Percentiles rank a stretch among this genome's conserved stretches.
These are phyloP conservation scores for Sarcophaga bullata DNA, from an alignment of 1,140 invertebrate genomes.

Conservation along the genomic window DNA sequence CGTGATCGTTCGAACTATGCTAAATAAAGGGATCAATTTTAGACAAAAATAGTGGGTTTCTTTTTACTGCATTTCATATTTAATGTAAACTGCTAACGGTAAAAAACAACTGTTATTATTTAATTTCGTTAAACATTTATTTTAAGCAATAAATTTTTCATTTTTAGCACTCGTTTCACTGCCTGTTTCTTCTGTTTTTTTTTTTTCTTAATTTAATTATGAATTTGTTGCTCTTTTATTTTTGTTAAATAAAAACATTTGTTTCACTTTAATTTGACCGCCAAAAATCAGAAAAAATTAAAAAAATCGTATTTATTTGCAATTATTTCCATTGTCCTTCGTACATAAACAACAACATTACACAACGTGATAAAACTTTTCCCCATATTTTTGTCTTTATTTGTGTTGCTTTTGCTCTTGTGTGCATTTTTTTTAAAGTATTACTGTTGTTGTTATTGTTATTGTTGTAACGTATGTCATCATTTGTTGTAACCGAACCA, in stretches of 20 bases:
- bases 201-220: too few species aligned
- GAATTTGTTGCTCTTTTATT: background rate
- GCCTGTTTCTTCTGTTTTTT: too few species aligned
- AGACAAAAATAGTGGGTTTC: too few species aligned
- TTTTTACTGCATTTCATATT: too few species aligned
- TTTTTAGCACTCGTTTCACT: too few species aligned
- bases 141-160: too few species aligned
- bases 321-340: background rate
- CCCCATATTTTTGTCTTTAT: background rate
- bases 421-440: background rate
- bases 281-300: background rate
- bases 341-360: background rate
- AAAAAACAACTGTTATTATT: too few species aligned
- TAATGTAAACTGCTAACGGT: too few species aligned
- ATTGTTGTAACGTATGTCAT: constrained; percentile 26
- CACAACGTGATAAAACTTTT: background rate
- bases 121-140: too few species aligned
- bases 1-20: too few species aligned
- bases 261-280: background rate
- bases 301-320: background rate
- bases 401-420: background rate
- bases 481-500: background rate
- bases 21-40: too few species aligned
- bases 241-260: background rate
- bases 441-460: background rate